Percentiles rank a stretch among this genome's conserved stretches.
Conservation (phyloP, 2,888 invertebrate genomes). For the Gerris lacustris region DNA sequence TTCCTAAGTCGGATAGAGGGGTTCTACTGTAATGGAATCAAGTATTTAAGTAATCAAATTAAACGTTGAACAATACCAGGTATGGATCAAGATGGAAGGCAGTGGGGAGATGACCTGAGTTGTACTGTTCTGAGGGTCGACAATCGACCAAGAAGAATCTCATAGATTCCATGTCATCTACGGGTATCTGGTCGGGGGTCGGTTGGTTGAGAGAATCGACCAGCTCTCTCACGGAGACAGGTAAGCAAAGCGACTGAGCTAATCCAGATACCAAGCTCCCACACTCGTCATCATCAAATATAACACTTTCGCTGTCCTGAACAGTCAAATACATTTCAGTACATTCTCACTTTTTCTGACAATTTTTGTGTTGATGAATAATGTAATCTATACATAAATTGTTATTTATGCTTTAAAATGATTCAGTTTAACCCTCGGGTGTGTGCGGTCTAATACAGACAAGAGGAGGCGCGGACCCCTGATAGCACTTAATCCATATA, state of each 20-base stretch:
- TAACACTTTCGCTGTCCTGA: conserved; percentile 32
- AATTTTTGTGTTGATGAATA: too few relatives aligned
- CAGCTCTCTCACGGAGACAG: conserved; percentile 88
- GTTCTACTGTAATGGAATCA: neutral
- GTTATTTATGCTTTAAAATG: too few relatives aligned
- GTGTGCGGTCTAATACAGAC: too few relatives aligned
- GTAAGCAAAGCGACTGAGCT: conserved; percentile 83
- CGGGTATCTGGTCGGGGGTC: conserved; percentile 31
- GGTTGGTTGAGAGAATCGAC: conserved; percentile 44
- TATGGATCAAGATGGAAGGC: conserved; percentile 97
- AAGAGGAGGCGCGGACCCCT: too few relatives aligned
- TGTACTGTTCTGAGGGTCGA: conserved; percentile 91
- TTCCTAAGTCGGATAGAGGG: too few relatives aligned
- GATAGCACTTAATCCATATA: too few relatives aligned
- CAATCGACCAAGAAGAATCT: conserved; percentile 95
- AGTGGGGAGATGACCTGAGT: conserved; percentile 89
- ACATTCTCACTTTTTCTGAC: too few relatives aligned
- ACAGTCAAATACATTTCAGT: too few relatives aligned
- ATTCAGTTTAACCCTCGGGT: too few relatives aligned
- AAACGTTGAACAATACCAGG: conserved; percentile 42
- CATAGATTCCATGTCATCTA: conserved; percentile 39
- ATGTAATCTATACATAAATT: too few relatives aligned
- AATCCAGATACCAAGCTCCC: conserved; percentile 43
- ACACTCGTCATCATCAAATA: conserved; percentile 47
- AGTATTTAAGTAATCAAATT: neutral